Base-by-base conservation (phyloP, 2,797 vertebrate genomes). In the Leptatherina wallacei region DNA sequence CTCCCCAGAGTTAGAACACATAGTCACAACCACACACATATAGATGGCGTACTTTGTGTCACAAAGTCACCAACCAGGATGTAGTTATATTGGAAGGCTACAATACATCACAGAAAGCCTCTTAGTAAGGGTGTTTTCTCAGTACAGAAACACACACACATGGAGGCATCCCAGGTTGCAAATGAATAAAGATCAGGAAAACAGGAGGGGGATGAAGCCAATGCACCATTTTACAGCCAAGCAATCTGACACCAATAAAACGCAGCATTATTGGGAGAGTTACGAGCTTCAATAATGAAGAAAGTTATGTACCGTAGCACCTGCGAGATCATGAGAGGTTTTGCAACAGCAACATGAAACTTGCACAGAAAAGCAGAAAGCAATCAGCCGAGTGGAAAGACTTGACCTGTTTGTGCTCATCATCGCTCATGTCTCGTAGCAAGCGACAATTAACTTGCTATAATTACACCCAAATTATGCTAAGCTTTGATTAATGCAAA, bases 241-340 rank as follows among this genome's bases (percentile, higher is more conserved):
- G 86, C 44, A 75, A 84, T 88, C 76, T 81, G 80, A 89, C 85
- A 80, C 82, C 86, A 84, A 88, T 92, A 89, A 93, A 92, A 85
- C 12, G 63, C 63, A 22, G 57, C 80, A 88, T 92, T 88, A 92
- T 77, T 78, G 70, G 75, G 63, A 84, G 85, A 82, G 87, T 88
- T 86, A 85, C 76, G 77, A 57, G 54, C 77, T 83, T 82, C 76
- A 84, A 89, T 90, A 90, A 89, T 83, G 82, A 83, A 65, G 65
- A 71, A 79, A 68, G 80, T 88, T 89, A 85, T 85, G 88, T 86
- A 85, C 79, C 75, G 73, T 84, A 88, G 87, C 85, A 87, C 82
- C 62, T 52, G 36, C 42, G 77, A 68, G 68, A 76, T 49, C 7
- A 20, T 44, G 60, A 68, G 71, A 75, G 59, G 51, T 51, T 40